phyloP scores from a whole-genome alignment of 2,888 invertebrate species.

The Malthinus flaveolus region DNA sequence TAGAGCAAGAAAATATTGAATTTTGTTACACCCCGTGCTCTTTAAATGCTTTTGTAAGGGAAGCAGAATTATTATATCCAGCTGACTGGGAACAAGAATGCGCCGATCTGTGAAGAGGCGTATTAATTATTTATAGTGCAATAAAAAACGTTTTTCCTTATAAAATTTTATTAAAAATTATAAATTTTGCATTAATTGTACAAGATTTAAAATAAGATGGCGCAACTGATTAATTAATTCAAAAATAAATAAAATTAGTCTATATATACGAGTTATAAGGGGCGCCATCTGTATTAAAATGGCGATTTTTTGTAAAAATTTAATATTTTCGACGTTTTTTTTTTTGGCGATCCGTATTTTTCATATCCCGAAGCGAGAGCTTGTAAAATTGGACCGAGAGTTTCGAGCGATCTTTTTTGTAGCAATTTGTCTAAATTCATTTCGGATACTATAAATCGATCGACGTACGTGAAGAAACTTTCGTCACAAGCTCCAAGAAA shows the following conservation, averaged over 20 bases:
- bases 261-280: conserved; percentile 41
- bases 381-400: conserved; percentile 46
- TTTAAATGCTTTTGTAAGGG: conserved; percentile 59
- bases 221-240: conserved; percentile 37
- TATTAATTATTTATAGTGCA: too few species aligned
- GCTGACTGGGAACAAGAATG: conserved; percentile 72
- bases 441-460: conserved; percentile 33
- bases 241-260: conserved; percentile 40
- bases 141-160: too few species aligned
- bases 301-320: conserved; percentile 44
- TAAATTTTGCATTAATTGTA: neutral
- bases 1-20: conserved; percentile 62
- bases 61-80: conserved; percentile 63
- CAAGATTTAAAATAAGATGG: conserved; percentile 19
- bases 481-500: conserved; percentile 46
- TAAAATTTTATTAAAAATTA: too few species aligned
- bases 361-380: conserved; percentile 48
- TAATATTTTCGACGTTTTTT: conserved; percentile 46
- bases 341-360: conserved; percentile 44
- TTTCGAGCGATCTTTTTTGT: conserved; percentile 43
- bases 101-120: conserved; percentile 20
- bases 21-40: conserved; percentile 68
- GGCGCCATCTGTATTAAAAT: conserved; percentile 45
- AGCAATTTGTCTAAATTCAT: conserved; percentile 22
- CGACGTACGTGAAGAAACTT: conserved; percentile 43